A percentile compares a stretch with the other conserved stretches of the same genome.
These are phyloP conservation scores for Microplitis manilae DNA, from an alignment of 2,888 invertebrate species.

Conservation along the genomic window DNA sequence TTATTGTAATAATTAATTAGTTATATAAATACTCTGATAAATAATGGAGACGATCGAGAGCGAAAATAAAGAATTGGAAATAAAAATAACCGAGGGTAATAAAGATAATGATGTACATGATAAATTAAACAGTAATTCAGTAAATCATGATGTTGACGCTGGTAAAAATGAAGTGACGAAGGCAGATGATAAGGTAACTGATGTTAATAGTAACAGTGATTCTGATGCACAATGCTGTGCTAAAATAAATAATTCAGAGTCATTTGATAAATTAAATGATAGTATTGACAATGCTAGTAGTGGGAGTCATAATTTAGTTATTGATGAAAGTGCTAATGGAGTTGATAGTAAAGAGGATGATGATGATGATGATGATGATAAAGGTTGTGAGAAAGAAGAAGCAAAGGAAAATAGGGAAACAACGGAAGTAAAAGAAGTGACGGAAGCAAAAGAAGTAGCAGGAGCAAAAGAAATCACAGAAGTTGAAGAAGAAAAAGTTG, in stretches of 20 bases:
- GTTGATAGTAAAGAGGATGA: neutral
- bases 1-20: neutral
- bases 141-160: neutral
- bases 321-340: neutral
- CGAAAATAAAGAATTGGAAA: neutral
- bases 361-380: neutral
- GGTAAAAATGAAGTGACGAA: neutral
- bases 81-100: neutral
- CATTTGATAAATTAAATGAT: neutral
- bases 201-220: neutral
- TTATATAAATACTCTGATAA: neutral
- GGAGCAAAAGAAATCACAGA: conserved; percentile 15
- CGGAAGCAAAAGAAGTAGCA: neutral
- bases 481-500: conserved; percentile 27
- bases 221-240: conserved; percentile 5
- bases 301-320: neutral
- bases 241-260: neutral
- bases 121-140: neutral
- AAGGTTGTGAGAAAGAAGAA: neutral
- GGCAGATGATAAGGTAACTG: neutral
- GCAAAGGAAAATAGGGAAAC: neutral
- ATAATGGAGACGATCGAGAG: neutral
- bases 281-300: neutral
- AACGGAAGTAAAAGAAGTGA: neutral
- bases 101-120: neutral